Evolutionary conservation across 2,113 vertebrate genomes (phyloP).

Genomic region (Chionomys nivalis): DNA sequence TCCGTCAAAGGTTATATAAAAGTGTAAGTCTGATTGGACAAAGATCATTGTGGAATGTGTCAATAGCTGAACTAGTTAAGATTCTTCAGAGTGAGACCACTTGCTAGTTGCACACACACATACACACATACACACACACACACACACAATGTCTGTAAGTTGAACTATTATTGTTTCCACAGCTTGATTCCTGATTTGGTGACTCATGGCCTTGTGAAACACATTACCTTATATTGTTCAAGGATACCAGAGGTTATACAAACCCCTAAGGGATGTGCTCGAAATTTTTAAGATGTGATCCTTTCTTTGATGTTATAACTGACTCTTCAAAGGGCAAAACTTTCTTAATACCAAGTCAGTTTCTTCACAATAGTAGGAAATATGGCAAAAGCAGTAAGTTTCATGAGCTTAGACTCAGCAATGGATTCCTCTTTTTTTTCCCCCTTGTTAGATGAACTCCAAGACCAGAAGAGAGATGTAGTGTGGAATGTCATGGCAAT

Average conservation of each 20-base stretch:
- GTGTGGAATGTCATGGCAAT: fast-evolving
- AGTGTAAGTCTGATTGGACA: not conserved
- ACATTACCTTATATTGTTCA: not conserved
- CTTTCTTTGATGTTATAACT: not conserved
- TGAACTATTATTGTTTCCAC: not conserved
- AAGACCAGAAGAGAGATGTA: not conserved
- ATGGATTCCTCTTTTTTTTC: not conserved
- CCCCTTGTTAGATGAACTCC: not conserved
- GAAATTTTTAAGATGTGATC: not conserved
- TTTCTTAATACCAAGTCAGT: not conserved
- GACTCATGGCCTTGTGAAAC: not conserved
- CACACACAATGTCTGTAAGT: not conserved
- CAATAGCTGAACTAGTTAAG: not conserved
- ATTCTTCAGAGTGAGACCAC: not conserved
- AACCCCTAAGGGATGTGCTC: not conserved
- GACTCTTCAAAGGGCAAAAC: not conserved
- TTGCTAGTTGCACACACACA: not conserved
- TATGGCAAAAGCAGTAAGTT: not conserved
- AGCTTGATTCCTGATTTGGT: not conserved
- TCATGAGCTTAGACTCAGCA: not conserved
- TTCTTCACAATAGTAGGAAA: not conserved
- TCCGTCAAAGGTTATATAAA: no score
- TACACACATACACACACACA: no score
- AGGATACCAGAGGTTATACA: not conserved
- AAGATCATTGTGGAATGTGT: not conserved